Base-by-base conservation (phyloP, 92 coral and sea anemone genomes). In the Muricea muricata region DNA sequence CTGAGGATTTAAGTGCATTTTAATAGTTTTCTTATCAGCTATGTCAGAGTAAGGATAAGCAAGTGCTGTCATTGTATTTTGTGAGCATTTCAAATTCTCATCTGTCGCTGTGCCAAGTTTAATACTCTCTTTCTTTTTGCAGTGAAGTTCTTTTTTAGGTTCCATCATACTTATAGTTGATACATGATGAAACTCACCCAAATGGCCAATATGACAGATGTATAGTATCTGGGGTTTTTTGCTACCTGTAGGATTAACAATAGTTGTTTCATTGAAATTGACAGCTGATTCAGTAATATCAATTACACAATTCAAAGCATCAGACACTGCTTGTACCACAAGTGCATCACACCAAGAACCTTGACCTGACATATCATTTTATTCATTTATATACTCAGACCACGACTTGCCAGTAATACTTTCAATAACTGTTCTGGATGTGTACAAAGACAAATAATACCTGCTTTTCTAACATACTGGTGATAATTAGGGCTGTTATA, bases 131-230 rank as follows among this genome's bases (percentile, higher is more conserved):
- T n/a, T n/a, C n/a, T n/a, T n/a, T n/a, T n/a, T n/a, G n/a, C n/a
- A n/a, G n/a, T n/a, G n/a, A n/a, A n/a, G n/a, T 58, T 26, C 66
- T 58, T 20, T 29, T 3, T 25, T 25, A 58, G 3, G 29, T 7
- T 4, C 24, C 29, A 58, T 1, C 24, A 17, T 6, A 58, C 13
- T 17, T 58, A 10, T 18, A 7, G 87, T 87, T 50, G 87, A 87
- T 31, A 82, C 79, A 76, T 85, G 83, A 87, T 87, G 87, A 35
- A 47, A 40, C 67, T 87, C 91, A 74, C 83, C 84, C 68, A 73
- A 26, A 75, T 87, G 91, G 66, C 91, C 84, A 60, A 87, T 63
- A 82, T 35, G 78, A 57, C 82, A 74, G 65, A 73, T 75, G 48
- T 35, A 23, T 39, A 58, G n/a, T n/a, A n/a, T n/a, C n/a, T n/a